These are phyloP conservation scores for Caranx melampygus DNA, from an alignment of 2,113 vertebrate species.

Conservation along the genomic window DNA sequence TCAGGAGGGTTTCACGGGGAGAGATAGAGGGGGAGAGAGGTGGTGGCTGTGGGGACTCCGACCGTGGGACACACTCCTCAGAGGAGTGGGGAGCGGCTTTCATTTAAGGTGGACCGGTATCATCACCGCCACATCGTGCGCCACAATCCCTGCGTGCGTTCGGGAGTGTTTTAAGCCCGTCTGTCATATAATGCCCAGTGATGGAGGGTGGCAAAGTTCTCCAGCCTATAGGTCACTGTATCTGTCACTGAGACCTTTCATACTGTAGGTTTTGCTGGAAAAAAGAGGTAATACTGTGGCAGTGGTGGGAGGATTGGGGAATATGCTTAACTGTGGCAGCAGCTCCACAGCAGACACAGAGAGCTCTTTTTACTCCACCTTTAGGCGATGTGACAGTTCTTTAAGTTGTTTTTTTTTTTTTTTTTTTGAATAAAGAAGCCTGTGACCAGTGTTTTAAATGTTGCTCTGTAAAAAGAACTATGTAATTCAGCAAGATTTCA, in stretches of 20 bases:
- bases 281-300: no score
- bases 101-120: slow-evolving; percentile 68
- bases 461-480: no score
- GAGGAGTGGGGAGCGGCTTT: slow-evolving; percentile 27
- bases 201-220: neutral
- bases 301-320: no score
- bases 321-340: no score
- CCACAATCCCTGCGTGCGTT: neutral
- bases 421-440: no score
- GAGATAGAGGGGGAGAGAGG: neutral
- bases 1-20: neutral
- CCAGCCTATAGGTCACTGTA: neutral
- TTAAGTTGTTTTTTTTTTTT: no score
- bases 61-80: slow-evolving; percentile 41
- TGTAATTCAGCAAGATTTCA: no score
- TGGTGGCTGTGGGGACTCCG: slow-evolving; percentile 19
- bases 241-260: neutral
- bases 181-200: neutral
- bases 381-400: no score
- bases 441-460: no score
- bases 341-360: no score
- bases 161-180: neutral
- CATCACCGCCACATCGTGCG: neutral
- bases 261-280: neutral
- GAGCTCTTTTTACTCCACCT: no score